phyloP scores from a whole-genome alignment of 2,797 vertebrate species.

The Poecilia picta region DNA sequence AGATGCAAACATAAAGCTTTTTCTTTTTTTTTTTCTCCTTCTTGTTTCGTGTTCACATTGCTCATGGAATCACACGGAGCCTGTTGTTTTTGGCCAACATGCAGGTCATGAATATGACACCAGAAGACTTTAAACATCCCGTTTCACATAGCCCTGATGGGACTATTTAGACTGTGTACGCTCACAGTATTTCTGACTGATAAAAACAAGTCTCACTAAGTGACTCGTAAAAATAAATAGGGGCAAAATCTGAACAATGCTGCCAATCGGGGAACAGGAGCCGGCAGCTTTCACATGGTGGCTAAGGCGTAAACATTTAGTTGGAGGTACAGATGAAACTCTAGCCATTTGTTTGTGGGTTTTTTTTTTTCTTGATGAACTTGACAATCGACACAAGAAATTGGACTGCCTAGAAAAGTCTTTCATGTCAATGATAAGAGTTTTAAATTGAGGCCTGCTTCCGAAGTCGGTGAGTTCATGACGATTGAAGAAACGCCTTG shows the following conservation, averaged over 20 bases:
- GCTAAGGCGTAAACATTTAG: constrained; percentile 43
- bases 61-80: constrained; percentile 54
- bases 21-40: constrained; percentile 1
- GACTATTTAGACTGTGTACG: constrained; percentile 64
- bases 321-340: constrained; percentile 36
- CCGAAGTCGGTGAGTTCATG: constrained; percentile 21
- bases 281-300: constrained; percentile 20
- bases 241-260: constrained; percentile 57
- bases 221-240: constrained; percentile 67
- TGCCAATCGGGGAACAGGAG: constrained; percentile 37
- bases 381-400: constrained; percentile 14
- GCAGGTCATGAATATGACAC: constrained; percentile 70
- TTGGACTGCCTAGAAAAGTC: constrained; percentile 10
- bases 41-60: constrained; percentile 54
- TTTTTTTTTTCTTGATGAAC: neutral
- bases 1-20: constrained; percentile 37
- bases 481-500: constrained; percentile 30
- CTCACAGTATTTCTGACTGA: constrained; percentile 45
- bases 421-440: constrained; percentile 1
- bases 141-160: constrained; percentile 73
- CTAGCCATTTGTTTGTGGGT: constrained; percentile 21
- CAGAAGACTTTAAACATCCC: constrained; percentile 71
- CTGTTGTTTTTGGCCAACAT: constrained; percentile 71
- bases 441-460: constrained; percentile 16
- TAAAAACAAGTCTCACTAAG: constrained; percentile 69